Evolutionary conservation across 2,113 vertebrate species (phyloP).

Genomic region (Pollimyrus isidori): DNA sequence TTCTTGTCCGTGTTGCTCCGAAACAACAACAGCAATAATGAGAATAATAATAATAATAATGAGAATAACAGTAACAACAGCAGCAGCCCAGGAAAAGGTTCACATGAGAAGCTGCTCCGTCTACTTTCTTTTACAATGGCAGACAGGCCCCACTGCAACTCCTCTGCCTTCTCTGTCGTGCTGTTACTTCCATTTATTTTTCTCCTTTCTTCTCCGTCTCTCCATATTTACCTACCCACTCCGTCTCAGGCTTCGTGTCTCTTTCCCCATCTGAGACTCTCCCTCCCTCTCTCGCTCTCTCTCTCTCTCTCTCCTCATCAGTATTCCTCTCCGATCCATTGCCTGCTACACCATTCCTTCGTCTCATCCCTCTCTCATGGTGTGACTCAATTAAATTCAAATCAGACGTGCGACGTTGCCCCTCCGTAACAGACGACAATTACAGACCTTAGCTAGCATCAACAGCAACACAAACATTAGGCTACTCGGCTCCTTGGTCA

Average conservation of each 20-base stretch:
- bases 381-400: constrained; percentile 16
- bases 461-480: neutral
- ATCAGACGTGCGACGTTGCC: constrained; percentile 2
- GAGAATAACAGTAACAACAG: neutral
- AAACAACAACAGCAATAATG: neutral
- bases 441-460: neutral
- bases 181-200: neutral
- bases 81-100: too few relatives aligned
- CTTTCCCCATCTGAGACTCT: constrained; percentile 5
- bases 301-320: neutral
- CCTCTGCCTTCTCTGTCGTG: neutral
- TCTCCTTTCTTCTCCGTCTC: neutral
- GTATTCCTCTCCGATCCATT: constrained; percentile 16
- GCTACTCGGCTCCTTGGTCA: neutral
- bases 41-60: neutral
- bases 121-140: too few relatives aligned
- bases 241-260: neutral
- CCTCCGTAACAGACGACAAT: constrained; percentile 1
- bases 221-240: neutral
- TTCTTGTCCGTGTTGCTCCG: neutral
- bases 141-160: neutral
- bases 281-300: neutral
- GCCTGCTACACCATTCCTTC: neutral
- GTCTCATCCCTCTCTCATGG: neutral
- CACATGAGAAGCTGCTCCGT: neutral